Evolutionary conservation across 1,140 invertebrate genomes (phyloP).

Genomic region (Leptoteleia sp.): DNA sequence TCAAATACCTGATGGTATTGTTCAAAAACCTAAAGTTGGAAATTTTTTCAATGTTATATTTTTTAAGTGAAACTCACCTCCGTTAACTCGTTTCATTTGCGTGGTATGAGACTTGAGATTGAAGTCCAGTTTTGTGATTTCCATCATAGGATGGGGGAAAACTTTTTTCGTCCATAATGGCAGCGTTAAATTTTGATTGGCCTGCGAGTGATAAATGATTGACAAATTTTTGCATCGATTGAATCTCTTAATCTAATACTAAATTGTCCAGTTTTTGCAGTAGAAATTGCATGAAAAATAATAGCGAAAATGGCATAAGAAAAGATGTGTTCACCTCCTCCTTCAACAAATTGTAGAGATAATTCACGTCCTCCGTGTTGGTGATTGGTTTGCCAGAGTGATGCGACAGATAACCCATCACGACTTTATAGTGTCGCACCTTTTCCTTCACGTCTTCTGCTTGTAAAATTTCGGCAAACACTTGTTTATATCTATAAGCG

Average conservation of each 20-base stretch:
- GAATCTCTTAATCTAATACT: too few relatives aligned
- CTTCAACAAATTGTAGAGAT: slow-evolving; percentile 76
- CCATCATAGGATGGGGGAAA: slow-evolving; percentile 74
- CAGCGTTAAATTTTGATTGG: slow-evolving; percentile 73
- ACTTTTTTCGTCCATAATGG: slow-evolving; percentile 74
- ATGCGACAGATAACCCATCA: slow-evolving; percentile 74
- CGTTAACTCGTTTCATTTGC: slow-evolving; percentile 72
- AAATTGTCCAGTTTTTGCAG: not conserved
- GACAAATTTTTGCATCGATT: too few relatives aligned
- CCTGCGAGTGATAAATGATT: slow-evolving; percentile 56
- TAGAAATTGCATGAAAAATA: slow-evolving; percentile 17
- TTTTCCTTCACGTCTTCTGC: slow-evolving; percentile 55
- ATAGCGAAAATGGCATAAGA: slow-evolving; percentile 33
- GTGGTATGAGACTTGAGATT: slow-evolving; percentile 72
- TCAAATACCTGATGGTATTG: too few relatives aligned
- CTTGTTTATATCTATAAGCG: slow-evolving; percentile 66
- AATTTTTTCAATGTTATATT: too few relatives aligned
- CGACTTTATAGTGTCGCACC: slow-evolving; percentile 69
- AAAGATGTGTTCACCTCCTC: slow-evolving; percentile 73
- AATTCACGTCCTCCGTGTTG: slow-evolving; percentile 66
- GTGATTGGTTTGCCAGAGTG: slow-evolving; percentile 72
- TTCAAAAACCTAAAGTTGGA: too few relatives aligned
- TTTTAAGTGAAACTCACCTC: too few relatives aligned
- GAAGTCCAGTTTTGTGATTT: slow-evolving; percentile 73
- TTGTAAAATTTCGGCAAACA: slow-evolving; percentile 62